Base-by-base conservation (phyloP, 2,888 invertebrate genomes). In the Diarsia rubi region DNA sequence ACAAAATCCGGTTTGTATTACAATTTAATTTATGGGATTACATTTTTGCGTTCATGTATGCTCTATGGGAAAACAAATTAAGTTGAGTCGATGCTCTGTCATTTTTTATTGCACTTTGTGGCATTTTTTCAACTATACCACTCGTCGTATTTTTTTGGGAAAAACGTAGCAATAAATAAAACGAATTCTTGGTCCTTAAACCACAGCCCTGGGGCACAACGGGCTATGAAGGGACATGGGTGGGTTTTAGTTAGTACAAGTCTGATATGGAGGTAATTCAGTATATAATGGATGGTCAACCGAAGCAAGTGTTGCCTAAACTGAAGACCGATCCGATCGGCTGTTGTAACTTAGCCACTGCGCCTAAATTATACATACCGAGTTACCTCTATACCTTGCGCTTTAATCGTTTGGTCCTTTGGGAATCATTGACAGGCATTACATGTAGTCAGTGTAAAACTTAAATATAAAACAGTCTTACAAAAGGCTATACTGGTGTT, bases 1-100 rank as follows among this genome's bases (percentile, higher is more conserved):
- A 65, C n/a, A 59, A 52, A 64, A 81, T 59, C 62, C 54, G 19
- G 45, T 71, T 62, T 52, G 69, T 9, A 57, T 47, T 66, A 82
- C 72, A 49, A 82, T 81, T 65, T 82, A 80, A 79, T 81, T 72
- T 52, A 57, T 49, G 27, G 63, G 78, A 69, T 82, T 66, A 72
- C 37, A 64, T 81, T 52, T 65, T 47, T 57, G 49, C 60, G 63
- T 47, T 44, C 70, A 59, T 60, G 54, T 69, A 47, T 74, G 63
- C 80, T 78, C 16, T 27, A 67, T 57, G 37, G 49, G 42, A 78
- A 80, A 73, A 45, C 45, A 47, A 73, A 80, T 52, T 45, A 45
- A 49, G 0, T 57, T 62, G 11, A 49, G 21, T 24, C 47, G 54
- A 54, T 54, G 52, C 9, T 63, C 14, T 21, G 37, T 47, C 31